These are phyloP conservation scores for Dexiosoma caninum DNA, from an alignment of 2,888 invertebrate genomes.

Conservation along the genomic window DNA sequence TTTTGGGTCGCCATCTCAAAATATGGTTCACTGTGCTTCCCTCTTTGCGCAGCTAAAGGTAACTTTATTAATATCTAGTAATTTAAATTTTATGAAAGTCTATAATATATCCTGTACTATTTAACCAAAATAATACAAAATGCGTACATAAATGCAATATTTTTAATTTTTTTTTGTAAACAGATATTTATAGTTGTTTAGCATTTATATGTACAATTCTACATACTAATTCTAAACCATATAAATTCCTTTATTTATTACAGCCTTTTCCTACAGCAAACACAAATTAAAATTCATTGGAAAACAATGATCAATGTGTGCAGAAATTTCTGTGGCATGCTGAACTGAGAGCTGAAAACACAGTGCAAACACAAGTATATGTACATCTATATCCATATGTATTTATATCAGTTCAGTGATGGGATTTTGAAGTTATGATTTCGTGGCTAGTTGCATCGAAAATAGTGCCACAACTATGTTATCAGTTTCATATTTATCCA, in stretches of 20 bases:
- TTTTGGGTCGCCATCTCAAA: too few relatives aligned
- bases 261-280: background rate
- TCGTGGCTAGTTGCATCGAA: too few relatives aligned
- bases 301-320: constrained; percentile 20
- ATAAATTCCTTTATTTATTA: background rate
- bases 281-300: background rate
- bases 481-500: too few relatives aligned
- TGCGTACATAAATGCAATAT: background rate
- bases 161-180: background rate
- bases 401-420: too few relatives aligned
- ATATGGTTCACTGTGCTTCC: too few relatives aligned
- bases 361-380: background rate
- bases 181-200: background rate
- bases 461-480: too few relatives aligned
- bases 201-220: background rate
- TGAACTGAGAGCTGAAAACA: constrained; percentile 41
- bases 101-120: background rate
- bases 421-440: too few relatives aligned
- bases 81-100: background rate
- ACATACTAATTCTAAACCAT: background rate
- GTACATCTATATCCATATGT: too few relatives aligned
- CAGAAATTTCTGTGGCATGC: constrained; percentile 36
- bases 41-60: too few relatives aligned
- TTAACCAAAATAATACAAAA: background rate
- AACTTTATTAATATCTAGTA: background rate